Percentiles rank a stretch among this genome's conserved stretches.
Evolutionary conservation across 2,113 vertebrate genomes (phyloP).

Genomic region (Melanocharis versteri): DNA sequence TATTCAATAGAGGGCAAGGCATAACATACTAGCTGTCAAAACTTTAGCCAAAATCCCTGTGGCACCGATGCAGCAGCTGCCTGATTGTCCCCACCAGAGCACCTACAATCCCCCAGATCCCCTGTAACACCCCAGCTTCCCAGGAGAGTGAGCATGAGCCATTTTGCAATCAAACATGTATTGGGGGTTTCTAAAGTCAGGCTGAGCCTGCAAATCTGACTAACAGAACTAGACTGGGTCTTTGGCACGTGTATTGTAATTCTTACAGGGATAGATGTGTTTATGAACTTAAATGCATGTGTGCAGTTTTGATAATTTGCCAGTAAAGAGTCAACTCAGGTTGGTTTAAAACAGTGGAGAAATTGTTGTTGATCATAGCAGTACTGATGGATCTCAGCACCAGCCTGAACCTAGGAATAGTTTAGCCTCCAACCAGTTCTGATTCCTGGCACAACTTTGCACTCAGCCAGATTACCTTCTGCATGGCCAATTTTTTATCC

Average conservation of each 20-base stretch:
- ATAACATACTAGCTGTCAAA: background rate
- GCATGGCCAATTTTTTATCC: background rate
- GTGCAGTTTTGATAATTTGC: background rate
- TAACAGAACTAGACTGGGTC: background rate
- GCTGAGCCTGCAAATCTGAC: background rate
- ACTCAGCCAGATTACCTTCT: background rate
- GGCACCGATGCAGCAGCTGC: background rate
- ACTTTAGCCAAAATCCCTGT: background rate
- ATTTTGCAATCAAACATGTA: rapidly evolving
- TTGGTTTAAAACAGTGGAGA: background rate
- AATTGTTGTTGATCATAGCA: background rate
- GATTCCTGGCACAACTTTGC: background rate
- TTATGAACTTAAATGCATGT: background rate
- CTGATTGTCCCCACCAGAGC: background rate
- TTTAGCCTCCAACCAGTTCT: background rate
- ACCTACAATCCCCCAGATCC: background rate
- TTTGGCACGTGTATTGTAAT: background rate
- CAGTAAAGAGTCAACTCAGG: background rate
- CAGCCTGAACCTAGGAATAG: background rate
- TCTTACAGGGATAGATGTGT: background rate
- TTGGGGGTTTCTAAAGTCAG: background rate
- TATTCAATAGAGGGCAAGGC: background rate
- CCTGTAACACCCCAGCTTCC: background rate
- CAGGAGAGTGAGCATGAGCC: background rate
- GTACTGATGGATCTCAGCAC: background rate